Evolutionary conservation across 2,113 vertebrate species (phyloP), one percentile per base, ranked within the genome.

Genomic region (Thamnaconus septentrionalis): DNA sequence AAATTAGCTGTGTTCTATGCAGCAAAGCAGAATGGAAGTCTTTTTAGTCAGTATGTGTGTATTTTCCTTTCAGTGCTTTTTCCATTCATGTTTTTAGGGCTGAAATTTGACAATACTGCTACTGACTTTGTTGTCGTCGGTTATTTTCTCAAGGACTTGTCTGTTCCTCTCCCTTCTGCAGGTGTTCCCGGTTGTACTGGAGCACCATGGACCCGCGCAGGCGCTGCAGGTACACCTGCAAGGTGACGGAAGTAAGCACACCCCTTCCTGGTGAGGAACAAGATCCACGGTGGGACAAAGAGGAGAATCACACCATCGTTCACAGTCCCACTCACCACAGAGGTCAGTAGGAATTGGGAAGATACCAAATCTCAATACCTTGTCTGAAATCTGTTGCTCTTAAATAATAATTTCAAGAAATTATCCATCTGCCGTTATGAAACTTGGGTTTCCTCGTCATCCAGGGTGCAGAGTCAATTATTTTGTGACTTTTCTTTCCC

Each of bases 111-210:
- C 18, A 31, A 31, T 31, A 31, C 18, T 31, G 18, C 18, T 31
- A 31, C 18, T 31, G 18, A 31, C 18, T 31, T 31, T 31, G 18
- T 31, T 31, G 18, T 31, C 18, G 18, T 31, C 18, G 18, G 18
- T 31, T 31, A 31, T 1, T 31, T 31, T 31, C 18, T 31, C 18
- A 31, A 31, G 18, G 18, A 31, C 18, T 31, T 31, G 18, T 47
- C 9, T 31, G 18, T 31, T 39, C 31, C 3, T 52, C 6, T 59
- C 82, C 4, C 61, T 8, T 69, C 11, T 65, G 4, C 54, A 97
- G 95, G 79, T 97, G 95, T 71, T 93, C 94, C 41, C 93, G 95
- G 2, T 89, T 95, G 72, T 97, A 95, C 73, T 97, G 95, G 95
- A 97, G 95, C 91, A 97, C 95, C 0, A 86, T 94, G 60, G 93